A percentile compares a stretch with the other conserved stretches of the same genome.
phyloP scores from a whole-genome alignment of 1,140 invertebrate species.

The Ladona fulva region DNA sequence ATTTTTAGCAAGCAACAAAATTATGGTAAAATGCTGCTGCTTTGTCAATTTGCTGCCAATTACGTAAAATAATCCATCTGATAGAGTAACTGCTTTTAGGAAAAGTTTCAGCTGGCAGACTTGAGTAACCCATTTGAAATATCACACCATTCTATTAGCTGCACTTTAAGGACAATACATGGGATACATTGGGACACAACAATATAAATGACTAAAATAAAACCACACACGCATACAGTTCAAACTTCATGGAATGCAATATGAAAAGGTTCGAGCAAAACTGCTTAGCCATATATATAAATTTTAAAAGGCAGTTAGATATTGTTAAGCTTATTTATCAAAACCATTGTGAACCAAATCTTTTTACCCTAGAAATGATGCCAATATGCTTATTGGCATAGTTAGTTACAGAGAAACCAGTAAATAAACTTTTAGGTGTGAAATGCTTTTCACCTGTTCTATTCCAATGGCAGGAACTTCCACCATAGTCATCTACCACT shows the following conservation, averaged over 20 bases:
- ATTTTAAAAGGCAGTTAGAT: conserved; percentile 6
- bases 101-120: neutral
- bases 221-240: neutral
- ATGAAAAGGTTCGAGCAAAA: neutral
- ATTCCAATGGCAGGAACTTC: neutral
- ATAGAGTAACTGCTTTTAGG: neutral
- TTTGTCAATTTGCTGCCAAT: neutral
- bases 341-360: neutral
- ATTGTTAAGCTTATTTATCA: neutral
- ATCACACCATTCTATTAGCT: neutral
- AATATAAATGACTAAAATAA: neutral
- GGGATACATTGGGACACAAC: neutral
- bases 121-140: neutral
- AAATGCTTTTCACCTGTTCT: neutral
- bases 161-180: neutral
- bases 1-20: neutral
- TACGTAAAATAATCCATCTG: neutral
- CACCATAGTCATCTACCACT: neutral
- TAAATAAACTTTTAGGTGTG: neutral
- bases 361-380: neutral
- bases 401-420: neutral
- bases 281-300: neutral
- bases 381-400: too few species aligned
- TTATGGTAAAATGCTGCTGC: neutral
- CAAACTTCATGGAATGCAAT: neutral